These are phyloP conservation scores for Megalopta genalis DNA, from an alignment of 1,140 invertebrate genomes.

Conservation along the genomic window DNA sequence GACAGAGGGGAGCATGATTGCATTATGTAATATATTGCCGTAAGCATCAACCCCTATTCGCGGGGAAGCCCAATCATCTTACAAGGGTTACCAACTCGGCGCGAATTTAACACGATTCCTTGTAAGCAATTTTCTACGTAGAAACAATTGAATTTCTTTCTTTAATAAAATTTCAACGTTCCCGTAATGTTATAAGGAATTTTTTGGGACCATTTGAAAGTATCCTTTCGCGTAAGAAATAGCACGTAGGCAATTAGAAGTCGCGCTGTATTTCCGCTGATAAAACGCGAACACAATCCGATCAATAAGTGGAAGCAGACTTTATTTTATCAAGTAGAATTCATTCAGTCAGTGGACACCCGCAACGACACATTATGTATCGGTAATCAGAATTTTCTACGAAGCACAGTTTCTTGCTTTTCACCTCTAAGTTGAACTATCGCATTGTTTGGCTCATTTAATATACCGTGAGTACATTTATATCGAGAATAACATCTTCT, in stretches of 20 bases:
- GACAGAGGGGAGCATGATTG: no score
- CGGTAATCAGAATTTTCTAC: conserved; percentile 48
- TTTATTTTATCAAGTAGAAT: conserved; percentile 54
- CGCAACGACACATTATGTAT: conserved; percentile 48
- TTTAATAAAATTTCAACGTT: no score
- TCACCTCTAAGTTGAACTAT: conserved; percentile 29
- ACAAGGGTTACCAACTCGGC: conserved; percentile 25
- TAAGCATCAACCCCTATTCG: no score
- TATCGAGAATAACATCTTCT: background rate
- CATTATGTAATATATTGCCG: no score
- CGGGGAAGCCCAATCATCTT: background rate
- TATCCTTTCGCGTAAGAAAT: background rate
- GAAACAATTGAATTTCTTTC: background rate
- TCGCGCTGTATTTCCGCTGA: conserved; percentile 23
- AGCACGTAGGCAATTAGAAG: conserved; percentile 1
- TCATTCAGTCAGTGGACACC: conserved; percentile 24
- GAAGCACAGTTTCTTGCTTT: conserved; percentile 35
- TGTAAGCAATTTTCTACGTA: background rate
- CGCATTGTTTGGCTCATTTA: conserved; percentile 26
- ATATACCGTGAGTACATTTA: conserved; percentile 12
- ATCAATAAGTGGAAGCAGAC: conserved; percentile 58
- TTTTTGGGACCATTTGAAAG: background rate
- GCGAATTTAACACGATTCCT: background rate
- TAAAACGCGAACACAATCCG: conserved; percentile 34
- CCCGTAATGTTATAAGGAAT: background rate